Percentiles rank a stretch among this genome's conserved stretches.
Evolutionary conservation across 2,888 invertebrate genomes (phyloP).

Genomic region (Eueremaeus valkanovi): DNA sequence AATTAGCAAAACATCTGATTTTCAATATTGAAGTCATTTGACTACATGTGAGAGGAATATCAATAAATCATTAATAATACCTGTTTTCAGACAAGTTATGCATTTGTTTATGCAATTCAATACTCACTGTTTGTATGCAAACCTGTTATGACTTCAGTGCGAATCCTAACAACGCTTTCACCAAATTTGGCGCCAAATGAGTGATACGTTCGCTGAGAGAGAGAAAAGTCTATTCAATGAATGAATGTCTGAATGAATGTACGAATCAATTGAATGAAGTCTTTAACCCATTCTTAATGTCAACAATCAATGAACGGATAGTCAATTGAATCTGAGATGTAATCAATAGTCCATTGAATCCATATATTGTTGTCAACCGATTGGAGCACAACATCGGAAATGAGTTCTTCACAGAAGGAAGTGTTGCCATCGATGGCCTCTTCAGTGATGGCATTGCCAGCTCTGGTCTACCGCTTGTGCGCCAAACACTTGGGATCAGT

Average conservation of each 20-base stretch:
- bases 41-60: no score
- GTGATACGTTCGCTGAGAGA: neutral
- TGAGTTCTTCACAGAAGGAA: constrained; percentile 8
- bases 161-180: neutral
- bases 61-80: no score
- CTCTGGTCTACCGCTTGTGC: constrained; percentile 39
- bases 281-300: no score
- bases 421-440: neutral
- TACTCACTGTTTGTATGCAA: no score
- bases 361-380: neutral
- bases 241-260: neutral
- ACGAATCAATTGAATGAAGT: neutral
- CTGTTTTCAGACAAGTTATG: neutral
- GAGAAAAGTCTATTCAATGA: no score
- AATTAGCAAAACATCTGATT: no score
- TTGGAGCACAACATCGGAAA: neutral
- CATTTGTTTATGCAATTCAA: neutral
- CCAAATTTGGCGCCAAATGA: constrained; percentile 27
- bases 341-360: no score
- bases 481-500: constrained; percentile 18
- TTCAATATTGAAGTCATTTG: no score
- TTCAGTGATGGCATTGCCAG: constrained; percentile 39
- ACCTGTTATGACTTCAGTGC: neutral
- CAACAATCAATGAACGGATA: no score
- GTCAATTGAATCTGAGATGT: neutral